Evolutionary conservation across 2,888 invertebrate species (phyloP).

Genomic region (Leptinotarsa juncta): DNA sequence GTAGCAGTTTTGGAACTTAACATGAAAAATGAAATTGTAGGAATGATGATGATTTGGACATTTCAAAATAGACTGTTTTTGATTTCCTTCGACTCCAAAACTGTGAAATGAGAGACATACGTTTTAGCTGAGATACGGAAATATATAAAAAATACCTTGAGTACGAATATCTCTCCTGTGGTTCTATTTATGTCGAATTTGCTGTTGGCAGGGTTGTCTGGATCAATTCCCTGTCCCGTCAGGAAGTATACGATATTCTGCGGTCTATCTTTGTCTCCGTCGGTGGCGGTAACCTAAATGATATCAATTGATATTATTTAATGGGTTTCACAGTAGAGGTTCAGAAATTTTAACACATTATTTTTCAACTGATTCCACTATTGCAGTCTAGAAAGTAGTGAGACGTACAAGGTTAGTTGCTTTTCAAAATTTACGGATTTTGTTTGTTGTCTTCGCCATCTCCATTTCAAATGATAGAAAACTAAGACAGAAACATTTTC

Average conservation of each 20-base stretch:
- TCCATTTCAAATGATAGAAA: no score
- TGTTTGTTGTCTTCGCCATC: no score
- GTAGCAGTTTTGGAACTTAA: no score
- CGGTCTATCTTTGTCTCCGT: conserved; percentile 94
- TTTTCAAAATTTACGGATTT: no score
- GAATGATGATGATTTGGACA: no score
- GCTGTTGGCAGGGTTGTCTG: conserved; percentile 93
- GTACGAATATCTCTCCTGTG: conserved; percentile 93
- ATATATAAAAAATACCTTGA: conserved; percentile 75
- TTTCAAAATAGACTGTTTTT: no score
- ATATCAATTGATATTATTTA: neutral
- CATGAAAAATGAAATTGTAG: no score
- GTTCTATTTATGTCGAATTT: conserved; percentile 97
- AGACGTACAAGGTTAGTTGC: no score
- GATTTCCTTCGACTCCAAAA: neutral
- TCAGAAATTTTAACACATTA: neutral
- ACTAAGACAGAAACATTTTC: no score
- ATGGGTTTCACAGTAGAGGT: neutral
- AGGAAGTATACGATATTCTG: conserved; percentile 96
- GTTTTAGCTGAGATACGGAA: neutral
- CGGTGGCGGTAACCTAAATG: conserved; percentile 90
- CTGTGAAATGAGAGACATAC: neutral
- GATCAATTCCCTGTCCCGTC: conserved; percentile 95
- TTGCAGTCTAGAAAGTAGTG: neutral
- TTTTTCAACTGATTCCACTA: neutral